Evolutionary conservation across 2,797 vertebrate genomes (phyloP).

Genomic region (Apodemus agrarius): DNA sequence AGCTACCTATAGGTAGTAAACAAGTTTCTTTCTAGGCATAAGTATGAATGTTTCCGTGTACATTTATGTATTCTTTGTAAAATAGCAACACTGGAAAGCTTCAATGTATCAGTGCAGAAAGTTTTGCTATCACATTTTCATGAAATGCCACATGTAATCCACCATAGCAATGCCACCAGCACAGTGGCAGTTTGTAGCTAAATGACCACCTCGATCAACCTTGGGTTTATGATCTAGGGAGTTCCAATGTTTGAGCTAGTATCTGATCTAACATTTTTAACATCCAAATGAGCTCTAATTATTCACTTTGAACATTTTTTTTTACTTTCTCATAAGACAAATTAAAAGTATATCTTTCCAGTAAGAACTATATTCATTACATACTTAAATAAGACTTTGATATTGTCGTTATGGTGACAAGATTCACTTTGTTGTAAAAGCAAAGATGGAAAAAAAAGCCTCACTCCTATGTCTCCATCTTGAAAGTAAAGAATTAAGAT

Average conservation of each 20-base stretch:
- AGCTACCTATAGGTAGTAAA: neutral
- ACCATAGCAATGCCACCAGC: neutral
- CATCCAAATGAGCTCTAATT: neutral
- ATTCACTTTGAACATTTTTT: neutral
- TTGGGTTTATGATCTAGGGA: neutral
- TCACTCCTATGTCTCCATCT: neutral
- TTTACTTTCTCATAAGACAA: neutral
- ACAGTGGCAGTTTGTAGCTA: neutral
- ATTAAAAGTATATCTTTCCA: neutral
- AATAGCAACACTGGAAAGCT: neutral
- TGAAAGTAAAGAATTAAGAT: constrained; percentile 16
- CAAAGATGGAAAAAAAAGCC: neutral
- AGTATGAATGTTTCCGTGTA: neutral
- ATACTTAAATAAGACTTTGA: neutral
- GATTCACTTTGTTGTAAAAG: neutral
- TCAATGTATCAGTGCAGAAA: neutral
- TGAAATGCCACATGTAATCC: neutral
- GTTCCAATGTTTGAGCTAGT: neutral
- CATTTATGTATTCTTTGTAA: neutral
- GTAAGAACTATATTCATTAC: neutral
- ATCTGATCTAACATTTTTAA: neutral
- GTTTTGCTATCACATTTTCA: neutral
- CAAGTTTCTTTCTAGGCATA: neutral
- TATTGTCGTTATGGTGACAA: neutral
- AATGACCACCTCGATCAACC: neutral